A percentile compares a stretch with the other conserved stretches of the same genome.
Evolutionary conservation across 2,113 vertebrate species (phyloP).

Genomic region (Alosa alosa): DNA sequence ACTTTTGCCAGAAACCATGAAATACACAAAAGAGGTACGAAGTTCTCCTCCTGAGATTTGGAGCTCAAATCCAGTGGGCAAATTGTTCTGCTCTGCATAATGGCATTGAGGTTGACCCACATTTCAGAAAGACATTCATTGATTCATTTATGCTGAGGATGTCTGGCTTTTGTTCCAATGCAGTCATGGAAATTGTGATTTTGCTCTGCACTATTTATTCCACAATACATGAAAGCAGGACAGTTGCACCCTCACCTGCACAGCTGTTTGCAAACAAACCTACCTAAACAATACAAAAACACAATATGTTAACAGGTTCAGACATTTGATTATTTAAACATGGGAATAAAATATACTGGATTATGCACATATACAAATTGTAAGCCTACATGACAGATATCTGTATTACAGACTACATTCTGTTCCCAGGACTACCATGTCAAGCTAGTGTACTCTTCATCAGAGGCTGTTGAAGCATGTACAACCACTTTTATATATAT

Average conservation of each 20-base stretch:
- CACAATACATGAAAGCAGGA: background rate
- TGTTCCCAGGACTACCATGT: background rate
- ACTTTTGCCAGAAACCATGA: background rate
- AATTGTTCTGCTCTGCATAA: background rate
- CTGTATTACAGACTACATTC: background rate
- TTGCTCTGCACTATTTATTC: background rate
- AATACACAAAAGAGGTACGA: background rate
- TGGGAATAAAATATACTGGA: too few species aligned
- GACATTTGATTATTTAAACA: background rate
- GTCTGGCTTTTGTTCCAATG: background rate
- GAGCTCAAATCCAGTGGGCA: background rate
- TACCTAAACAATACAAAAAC: background rate
- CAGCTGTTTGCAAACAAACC: background rate
- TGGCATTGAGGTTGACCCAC: conserved; percentile 14
- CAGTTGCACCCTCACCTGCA: background rate
- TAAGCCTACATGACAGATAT: background rate
- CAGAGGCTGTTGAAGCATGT: background rate
- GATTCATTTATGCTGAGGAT: conserved; percentile 10
- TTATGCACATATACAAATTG: background rate
- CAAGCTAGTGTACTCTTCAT: background rate
- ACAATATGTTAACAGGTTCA: background rate
- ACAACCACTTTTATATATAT: background rate
- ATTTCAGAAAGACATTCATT: background rate
- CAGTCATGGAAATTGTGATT: background rate
- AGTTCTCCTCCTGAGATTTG: background rate